phyloP scores from a whole-genome alignment of 2,888 invertebrate genomes.

The Zelleria hepariella region DNA sequence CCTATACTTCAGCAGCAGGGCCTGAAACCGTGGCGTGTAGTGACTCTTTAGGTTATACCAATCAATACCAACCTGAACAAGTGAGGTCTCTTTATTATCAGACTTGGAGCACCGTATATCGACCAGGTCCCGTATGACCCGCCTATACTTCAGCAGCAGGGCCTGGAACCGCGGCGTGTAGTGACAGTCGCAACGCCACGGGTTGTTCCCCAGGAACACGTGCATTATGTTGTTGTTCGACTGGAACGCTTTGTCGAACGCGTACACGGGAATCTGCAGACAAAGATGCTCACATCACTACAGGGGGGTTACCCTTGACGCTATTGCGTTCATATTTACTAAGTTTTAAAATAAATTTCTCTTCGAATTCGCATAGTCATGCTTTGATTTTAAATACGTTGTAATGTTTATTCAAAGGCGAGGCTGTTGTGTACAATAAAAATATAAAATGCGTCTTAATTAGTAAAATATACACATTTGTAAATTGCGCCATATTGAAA shows the following conservation, averaged over 20 bases:
- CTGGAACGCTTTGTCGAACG: constrained; percentile 82
- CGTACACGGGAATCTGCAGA: constrained; percentile 81
- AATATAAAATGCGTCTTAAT: no score
- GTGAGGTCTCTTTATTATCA: constrained; percentile 74
- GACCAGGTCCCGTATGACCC: constrained; percentile 77
- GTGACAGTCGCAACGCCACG: constrained; percentile 87
- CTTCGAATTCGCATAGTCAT: no score
- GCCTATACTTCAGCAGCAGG: constrained; percentile 76
- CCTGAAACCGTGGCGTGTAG: constrained; percentile 84
- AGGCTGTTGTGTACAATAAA: no score
- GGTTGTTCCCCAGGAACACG: constrained; percentile 81
- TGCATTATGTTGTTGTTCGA: constrained; percentile 79
- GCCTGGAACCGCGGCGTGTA: constrained; percentile 85
- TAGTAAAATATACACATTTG: no score
- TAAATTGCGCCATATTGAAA: no score
- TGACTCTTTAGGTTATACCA: no score
- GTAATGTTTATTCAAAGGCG: no score
- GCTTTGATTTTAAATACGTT: no score
- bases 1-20: constrained; percentile 77
- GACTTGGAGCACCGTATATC: constrained; percentile 79
- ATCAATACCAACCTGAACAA: constrained; percentile 76
- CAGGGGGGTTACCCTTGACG: no score
- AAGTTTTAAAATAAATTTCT: no score
- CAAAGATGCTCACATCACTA: not conserved
- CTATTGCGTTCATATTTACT: no score